These are phyloP conservation scores for Ptilorrhoa leucosticta DNA, from an alignment of 2,113 vertebrate species.

Conservation along the genomic window DNA sequence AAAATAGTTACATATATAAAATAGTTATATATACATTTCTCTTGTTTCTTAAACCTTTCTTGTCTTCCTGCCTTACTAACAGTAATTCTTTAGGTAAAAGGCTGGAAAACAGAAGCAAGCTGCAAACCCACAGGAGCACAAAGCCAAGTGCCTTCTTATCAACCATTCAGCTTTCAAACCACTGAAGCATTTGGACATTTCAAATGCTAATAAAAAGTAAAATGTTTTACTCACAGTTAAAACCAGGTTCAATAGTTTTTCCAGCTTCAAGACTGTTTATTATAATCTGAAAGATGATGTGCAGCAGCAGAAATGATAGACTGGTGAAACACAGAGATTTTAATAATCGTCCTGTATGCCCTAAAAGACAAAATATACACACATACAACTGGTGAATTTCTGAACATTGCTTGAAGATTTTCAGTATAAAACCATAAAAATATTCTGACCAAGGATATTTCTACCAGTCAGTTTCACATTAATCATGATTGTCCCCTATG, in stretches of 20 bases:
- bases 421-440: background rate
- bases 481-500: background rate
- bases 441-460: background rate
- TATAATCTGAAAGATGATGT: conserved; percentile 96
- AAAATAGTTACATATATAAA: background rate
- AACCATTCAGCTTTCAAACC: background rate
- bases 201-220: background rate
- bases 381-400: background rate
- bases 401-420: background rate
- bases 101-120: background rate
- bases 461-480: background rate
- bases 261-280: conserved; percentile 89
- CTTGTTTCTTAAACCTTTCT: background rate
- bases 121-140: background rate
- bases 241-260: conserved; percentile 76
- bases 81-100: background rate
- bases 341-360: conserved; percentile 92
- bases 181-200: background rate
- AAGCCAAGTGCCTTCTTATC: background rate
- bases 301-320: conserved; percentile 91
- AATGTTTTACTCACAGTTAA: conserved; percentile 89
- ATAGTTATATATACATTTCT: background rate
- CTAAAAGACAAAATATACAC: conserved; percentile 69
- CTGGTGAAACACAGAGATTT: conserved; percentile 94
- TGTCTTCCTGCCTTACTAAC: background rate